A percentile compares a stretch with the other conserved stretches of the same genome.
These are phyloP conservation scores for Betta splendens DNA, from an alignment of 2,797 vertebrate species.

Conservation along the genomic window DNA sequence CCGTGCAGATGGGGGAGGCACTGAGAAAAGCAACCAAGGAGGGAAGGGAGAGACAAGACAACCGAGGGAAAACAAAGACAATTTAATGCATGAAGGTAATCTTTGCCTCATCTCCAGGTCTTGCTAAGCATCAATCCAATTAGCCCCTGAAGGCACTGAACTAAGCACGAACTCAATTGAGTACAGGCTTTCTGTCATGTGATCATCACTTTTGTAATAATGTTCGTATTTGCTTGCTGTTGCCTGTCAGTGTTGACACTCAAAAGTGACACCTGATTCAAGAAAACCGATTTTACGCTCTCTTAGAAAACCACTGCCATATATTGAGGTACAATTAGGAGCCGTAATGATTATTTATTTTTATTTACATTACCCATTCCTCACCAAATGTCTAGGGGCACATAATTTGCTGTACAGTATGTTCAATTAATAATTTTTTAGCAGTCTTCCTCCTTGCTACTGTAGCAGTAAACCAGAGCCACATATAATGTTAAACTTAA, in stretches of 20 bases:
- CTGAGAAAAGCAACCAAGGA: constrained; percentile 69
- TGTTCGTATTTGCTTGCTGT: constrained; percentile 58
- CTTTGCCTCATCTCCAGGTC: constrained; percentile 80
- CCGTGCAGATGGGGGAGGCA: constrained; percentile 69
- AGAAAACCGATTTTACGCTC: constrained; percentile 3
- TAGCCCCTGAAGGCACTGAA: constrained; percentile 78
- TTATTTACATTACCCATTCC: too few relatives aligned
- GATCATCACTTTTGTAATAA: constrained; percentile 75
- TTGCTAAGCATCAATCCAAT: constrained; percentile 87
- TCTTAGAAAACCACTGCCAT: too few relatives aligned
- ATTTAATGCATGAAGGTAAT: constrained; percentile 81
- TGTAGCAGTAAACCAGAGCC: too few relatives aligned
- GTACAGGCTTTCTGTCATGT: constrained; percentile 71
- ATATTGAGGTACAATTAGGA: too few relatives aligned
- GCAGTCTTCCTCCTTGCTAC: too few relatives aligned
- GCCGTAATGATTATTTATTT: too few relatives aligned
- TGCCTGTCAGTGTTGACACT: constrained; percentile 51
- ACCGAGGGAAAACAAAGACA: constrained; percentile 79
- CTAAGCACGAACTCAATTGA: constrained; percentile 74
- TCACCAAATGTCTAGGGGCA: too few relatives aligned
- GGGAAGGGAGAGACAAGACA: constrained; percentile 63
- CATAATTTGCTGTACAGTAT: too few relatives aligned
- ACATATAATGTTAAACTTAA: too few relatives aligned
- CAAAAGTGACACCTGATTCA: constrained; percentile 36
- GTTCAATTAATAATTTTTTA: too few relatives aligned